Conservation (phyloP, 2,888 invertebrate genomes). For the Conus canariensis region DNA sequence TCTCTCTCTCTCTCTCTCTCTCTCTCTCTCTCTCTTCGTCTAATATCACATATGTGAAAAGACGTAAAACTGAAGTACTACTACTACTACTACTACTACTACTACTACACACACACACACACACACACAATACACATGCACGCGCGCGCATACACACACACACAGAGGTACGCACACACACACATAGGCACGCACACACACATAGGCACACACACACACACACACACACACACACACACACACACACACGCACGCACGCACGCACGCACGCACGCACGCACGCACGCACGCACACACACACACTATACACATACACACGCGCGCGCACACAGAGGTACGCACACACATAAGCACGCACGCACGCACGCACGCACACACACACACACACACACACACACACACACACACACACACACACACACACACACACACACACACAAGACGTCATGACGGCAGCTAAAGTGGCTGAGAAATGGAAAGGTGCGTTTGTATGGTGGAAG, state of each 20-base stretch:
- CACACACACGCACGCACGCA: slow-evolving; percentile 24
- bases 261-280: slow-evolving; percentile 23
- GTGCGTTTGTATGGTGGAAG: too few relatives aligned
- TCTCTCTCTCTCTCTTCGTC: neutral
- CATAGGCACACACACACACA: slow-evolving; percentile 31
- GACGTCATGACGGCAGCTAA: too few relatives aligned
- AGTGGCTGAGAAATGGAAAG: too few relatives aligned
- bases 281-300: slow-evolving; percentile 22
- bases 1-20: too few relatives aligned
- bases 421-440: too few relatives aligned
- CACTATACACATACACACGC: neutral
- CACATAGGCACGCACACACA: slow-evolving; percentile 31
- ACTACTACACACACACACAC: too few relatives aligned
- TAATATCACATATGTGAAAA: neutral
- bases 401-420: too few relatives aligned
- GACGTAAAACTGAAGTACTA: too few relatives aligned
- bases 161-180: slow-evolving; percentile 8
- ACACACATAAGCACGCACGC: neutral
- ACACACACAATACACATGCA: too few relatives aligned
- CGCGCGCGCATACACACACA: too few relatives aligned
- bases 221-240: slow-evolving; percentile 24
- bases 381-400: too few relatives aligned
- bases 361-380: neutral
- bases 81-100: too few relatives aligned
- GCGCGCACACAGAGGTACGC: neutral